A percentile compares a stretch with the other conserved stretches of the same genome.
These are phyloP conservation scores for Drosophila obscura DNA, from an alignment of 1,140 invertebrate species.

Conservation along the genomic window DNA sequence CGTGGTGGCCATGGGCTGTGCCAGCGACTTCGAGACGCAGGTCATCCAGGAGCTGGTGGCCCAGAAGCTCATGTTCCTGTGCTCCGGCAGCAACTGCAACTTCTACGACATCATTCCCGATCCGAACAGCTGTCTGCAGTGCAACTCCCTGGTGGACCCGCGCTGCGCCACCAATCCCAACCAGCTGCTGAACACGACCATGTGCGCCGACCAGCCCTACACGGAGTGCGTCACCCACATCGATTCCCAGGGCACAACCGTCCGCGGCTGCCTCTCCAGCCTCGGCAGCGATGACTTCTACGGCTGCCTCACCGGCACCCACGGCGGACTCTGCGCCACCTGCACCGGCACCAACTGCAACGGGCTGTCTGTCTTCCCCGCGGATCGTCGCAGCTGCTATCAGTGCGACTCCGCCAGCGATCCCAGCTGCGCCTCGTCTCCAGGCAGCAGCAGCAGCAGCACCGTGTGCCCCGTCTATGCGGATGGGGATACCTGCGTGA, in stretches of 20 bases:
- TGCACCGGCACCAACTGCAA: constrained; percentile 69
- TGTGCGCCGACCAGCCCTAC: constrained; percentile 63
- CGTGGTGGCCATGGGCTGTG: constrained; percentile 67
- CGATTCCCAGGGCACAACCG: constrained; percentile 50
- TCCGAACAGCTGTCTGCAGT: constrained; percentile 57
- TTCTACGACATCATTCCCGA: constrained; percentile 12
- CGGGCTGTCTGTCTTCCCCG: constrained; percentile 58
- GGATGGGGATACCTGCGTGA: constrained; percentile 61
- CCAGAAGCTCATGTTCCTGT: constrained; percentile 56
- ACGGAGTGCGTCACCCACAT: constrained; percentile 67
- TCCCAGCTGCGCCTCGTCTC: constrained; percentile 41
- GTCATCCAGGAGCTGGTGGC: constrained; percentile 60
- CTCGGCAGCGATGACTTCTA: constrained; percentile 51
- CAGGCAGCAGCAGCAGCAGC: constrained; percentile 44
- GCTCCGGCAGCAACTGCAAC: constrained; percentile 67
- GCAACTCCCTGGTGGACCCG: constrained; percentile 52
- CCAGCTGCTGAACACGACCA: constrained; percentile 34
- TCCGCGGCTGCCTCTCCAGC: constrained; percentile 59
- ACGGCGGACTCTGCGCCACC: constrained; percentile 42
- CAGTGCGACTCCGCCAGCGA: constrained; percentile 60
- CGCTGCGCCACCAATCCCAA: constrained; percentile 76
- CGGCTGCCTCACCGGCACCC: constrained; percentile 49
- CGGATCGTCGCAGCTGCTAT: constrained; percentile 53
- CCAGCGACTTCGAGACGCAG: constrained; percentile 67
- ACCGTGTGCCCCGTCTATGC: constrained; percentile 65